Percentiles rank a stretch among this genome's conserved stretches.
Evolutionary conservation across 2,888 invertebrate genomes (phyloP).

Genomic region (Agriotes lineatus): DNA sequence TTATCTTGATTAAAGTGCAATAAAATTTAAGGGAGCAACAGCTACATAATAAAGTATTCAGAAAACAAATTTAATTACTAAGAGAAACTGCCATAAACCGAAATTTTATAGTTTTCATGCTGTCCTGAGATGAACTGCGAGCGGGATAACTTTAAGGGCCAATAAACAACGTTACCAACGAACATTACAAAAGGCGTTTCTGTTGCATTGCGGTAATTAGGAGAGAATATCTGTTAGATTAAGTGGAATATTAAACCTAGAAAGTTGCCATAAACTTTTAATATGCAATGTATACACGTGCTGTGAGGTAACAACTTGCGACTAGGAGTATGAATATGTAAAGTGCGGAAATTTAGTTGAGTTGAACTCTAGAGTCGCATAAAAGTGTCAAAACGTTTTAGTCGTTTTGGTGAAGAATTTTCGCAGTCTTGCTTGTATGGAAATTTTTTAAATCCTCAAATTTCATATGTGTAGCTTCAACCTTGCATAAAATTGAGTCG

Average conservation of each 20-base stretch:
- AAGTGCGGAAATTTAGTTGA: too few species aligned
- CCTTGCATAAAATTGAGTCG: too few species aligned
- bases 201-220: slow-evolving; percentile 15
- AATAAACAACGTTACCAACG: slow-evolving; percentile 8
- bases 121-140: slow-evolving; percentile 11
- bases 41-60: not conserved
- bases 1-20: too few species aligned
- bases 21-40: too few species aligned
- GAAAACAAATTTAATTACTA: slow-evolving; percentile 8
- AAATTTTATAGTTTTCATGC: slow-evolving; percentile 28
- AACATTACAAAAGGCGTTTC: not conserved
- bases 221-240: slow-evolving; percentile 21
- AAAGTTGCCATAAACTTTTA: slow-evolving; percentile 21
- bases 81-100: slow-evolving; percentile 6
- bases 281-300: not conserved
- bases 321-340: too few species aligned
- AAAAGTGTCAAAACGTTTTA: too few species aligned
- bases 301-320: too few species aligned
- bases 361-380: too few species aligned
- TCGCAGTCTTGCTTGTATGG: too few species aligned
- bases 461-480: too few species aligned
- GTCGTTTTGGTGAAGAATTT: too few species aligned
- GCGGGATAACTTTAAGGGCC: not conserved
- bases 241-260: slow-evolving; percentile 14
- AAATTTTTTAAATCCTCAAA: too few species aligned